Conservation (phyloP, 37 sponge, comb jelly and placozoan species). For the Dysidea cf. avara region DNA sequence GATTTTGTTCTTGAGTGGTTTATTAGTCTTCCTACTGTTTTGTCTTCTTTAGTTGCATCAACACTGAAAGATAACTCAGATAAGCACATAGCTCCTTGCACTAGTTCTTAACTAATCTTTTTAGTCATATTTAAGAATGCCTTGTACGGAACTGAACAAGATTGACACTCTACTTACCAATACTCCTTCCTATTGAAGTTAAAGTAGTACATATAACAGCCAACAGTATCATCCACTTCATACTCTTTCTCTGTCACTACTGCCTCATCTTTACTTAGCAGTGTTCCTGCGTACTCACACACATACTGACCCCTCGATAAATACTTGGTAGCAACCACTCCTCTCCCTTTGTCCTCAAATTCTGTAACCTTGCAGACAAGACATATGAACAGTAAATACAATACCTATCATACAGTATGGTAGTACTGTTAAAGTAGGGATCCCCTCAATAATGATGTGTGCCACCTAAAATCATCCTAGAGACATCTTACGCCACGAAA, state of each 20-base stretch:
- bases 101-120: no score
- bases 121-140: no score
- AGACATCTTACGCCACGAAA: no score
- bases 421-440: no score
- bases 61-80: constrained; percentile 23
- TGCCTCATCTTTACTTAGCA: constrained; percentile 45
- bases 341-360: constrained; percentile 80
- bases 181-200: constrained; percentile 37
- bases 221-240: constrained; percentile 22
- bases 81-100: no score
- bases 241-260: constrained; percentile 48
- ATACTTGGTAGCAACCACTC: constrained; percentile 42
- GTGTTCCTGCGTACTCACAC: constrained; percentile 69
- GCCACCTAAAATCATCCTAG: no score
- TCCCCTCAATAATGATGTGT: no score
- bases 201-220: constrained; percentile 86
- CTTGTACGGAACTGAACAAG: no score
- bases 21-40: constrained; percentile 30
- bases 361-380: no score
- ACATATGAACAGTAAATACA: no score
- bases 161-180: constrained; percentile 34
- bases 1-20: constrained; percentile 39
- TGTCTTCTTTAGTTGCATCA: constrained; percentile 55
- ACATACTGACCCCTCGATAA: constrained; percentile 60
- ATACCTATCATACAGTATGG: no score